A percentile compares a stretch with the other conserved stretches of the same genome.
Evolutionary conservation across 2,888 invertebrate genomes (phyloP).

Genomic region (Metellina segmentata): DNA sequence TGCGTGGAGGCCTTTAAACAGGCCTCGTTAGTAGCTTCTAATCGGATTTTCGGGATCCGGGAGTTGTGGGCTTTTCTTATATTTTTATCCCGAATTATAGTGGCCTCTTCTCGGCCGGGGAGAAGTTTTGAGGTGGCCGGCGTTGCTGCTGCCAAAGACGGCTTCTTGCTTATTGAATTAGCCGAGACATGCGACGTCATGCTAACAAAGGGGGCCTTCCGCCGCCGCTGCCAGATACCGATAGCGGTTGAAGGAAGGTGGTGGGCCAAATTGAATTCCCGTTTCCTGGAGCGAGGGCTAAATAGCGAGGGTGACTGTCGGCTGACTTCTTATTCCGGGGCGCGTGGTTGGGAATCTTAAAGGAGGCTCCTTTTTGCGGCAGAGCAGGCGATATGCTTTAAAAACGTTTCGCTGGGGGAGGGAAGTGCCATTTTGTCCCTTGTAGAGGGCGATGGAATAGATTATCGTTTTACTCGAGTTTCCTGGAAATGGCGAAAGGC

Average conservation of each 20-base stretch:
- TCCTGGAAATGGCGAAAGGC: background rate
- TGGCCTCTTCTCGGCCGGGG: slow-evolving; percentile 27
- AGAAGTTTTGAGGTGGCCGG: slow-evolving; percentile 29
- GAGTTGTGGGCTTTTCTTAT: slow-evolving; percentile 47
- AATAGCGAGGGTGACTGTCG: slow-evolving; percentile 61
- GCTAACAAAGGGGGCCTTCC: slow-evolving; percentile 59
- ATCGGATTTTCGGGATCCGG: slow-evolving; percentile 62
- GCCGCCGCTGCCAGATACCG: slow-evolving; percentile 59
- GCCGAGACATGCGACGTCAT: slow-evolving; percentile 65
- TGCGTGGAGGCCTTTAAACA: slow-evolving; percentile 62
- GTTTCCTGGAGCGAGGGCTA: slow-evolving; percentile 50
- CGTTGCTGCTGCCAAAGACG: slow-evolving; percentile 15
- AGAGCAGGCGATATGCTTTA: slow-evolving; percentile 35
- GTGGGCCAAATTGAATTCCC: slow-evolving; percentile 70
- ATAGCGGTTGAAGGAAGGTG: slow-evolving; percentile 41
- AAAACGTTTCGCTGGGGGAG: slow-evolving; percentile 33
- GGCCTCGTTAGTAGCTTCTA: slow-evolving; percentile 73
- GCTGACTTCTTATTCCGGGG: slow-evolving; percentile 40
- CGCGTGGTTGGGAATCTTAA: slow-evolving; percentile 58
- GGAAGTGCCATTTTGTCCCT: background rate
- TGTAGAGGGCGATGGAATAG: background rate
- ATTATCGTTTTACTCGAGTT: background rate
- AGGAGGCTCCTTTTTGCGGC: slow-evolving; percentile 34
- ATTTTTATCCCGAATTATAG: slow-evolving; percentile 71
- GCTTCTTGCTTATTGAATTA: slow-evolving; percentile 73